Evolutionary conservation across 2,888 invertebrate genomes (phyloP), one percentile per base, ranked within the genome.

Genomic region (Lysandra bellargus): DNA sequence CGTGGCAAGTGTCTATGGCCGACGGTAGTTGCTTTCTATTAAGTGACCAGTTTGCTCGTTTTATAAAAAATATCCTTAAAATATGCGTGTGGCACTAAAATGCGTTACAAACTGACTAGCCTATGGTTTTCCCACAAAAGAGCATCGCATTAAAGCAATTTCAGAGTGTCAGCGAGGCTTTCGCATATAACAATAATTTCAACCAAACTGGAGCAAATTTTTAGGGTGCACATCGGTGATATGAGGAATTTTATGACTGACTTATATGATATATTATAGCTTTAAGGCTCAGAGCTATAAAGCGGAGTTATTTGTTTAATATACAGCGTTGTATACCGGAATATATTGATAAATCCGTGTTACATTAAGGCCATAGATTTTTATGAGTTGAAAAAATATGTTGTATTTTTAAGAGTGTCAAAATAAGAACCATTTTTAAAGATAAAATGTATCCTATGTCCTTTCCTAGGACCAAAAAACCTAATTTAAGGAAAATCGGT

Each of bases 261-360:
- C 14, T 69, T 69, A 69, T 69, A 69, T 69, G 69, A 69, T 37
- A 69, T 69, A 69, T 69, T 33, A 69, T 30, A 69, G 69, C 69
- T 17, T 12, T 37, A 37, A 33, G 69, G 69, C 33, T 30, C 7
- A 6, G 64, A 30, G 30, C 12, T 30, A 30, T 64, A 64, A 64
- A 64, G 12, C n/a, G 64, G 64, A 64, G 64, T 64, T 64, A 64
- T 64, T 64, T 64, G 64, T 64, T 64, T 64, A 30, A 64, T 64
- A 30, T 33, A 64, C 64, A 30, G 30, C 30, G 64, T 64, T 12
- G 30, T 64, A 33, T 64, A 30, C 4, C 12, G 4, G 14, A 64
- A 30, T 30, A 64, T 30, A 64, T 64, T 64, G 64, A 64, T 64
- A 64, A 64, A 64, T 1, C 12, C 9, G 30, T 33, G 30, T 64